These are phyloP conservation scores for Stegana nigrithorax DNA, from an alignment of 2,888 invertebrate genomes.

Conservation along the genomic window DNA sequence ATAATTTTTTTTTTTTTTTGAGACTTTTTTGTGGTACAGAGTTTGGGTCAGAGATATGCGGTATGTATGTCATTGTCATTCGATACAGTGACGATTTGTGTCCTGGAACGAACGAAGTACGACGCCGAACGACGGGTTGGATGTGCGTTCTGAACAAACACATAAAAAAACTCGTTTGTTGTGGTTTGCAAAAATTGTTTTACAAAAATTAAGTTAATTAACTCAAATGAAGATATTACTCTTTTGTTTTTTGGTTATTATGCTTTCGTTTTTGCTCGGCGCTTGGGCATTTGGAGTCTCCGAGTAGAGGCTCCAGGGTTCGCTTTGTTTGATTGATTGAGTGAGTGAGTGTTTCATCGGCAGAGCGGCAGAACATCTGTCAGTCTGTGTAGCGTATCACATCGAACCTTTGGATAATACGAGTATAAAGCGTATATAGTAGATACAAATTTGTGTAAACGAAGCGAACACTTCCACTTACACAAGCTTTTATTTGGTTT, in stretches of 20 bases:
- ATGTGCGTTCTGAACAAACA: slow-evolving; percentile 56
- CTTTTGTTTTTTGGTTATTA: slow-evolving; percentile 28
- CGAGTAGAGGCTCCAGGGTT: slow-evolving; percentile 15
- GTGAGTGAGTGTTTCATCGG: slow-evolving; percentile 44
- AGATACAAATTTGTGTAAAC: slow-evolving; percentile 9
- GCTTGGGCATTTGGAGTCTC: neutral
- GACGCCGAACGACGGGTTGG: slow-evolving; percentile 45
- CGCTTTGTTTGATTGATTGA: slow-evolving; percentile 35
- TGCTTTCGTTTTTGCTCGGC: slow-evolving; percentile 17
- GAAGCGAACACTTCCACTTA: neutral
- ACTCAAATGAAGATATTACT: slow-evolving; percentile 26
- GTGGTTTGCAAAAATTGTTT: slow-evolving; percentile 24
- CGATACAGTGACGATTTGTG: slow-evolving; percentile 18
- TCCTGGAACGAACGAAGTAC: slow-evolving; percentile 29
- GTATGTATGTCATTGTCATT: neutral
- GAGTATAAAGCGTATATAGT: slow-evolving; percentile 59
- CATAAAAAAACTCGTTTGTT: slow-evolving; percentile 35
- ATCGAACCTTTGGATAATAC: slow-evolving; percentile 60
- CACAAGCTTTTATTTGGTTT: neutral
- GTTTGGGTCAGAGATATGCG: slow-evolving; percentile 7
- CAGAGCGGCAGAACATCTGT: slow-evolving; percentile 53
- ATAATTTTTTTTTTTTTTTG: neutral
- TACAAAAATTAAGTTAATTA: slow-evolving; percentile 22
- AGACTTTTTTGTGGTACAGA: slow-evolving; percentile 31
- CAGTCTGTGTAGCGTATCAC: slow-evolving; percentile 41